Conservation (phyloP, 2,888 invertebrate species). For the Hypsopygia costalis region DNA sequence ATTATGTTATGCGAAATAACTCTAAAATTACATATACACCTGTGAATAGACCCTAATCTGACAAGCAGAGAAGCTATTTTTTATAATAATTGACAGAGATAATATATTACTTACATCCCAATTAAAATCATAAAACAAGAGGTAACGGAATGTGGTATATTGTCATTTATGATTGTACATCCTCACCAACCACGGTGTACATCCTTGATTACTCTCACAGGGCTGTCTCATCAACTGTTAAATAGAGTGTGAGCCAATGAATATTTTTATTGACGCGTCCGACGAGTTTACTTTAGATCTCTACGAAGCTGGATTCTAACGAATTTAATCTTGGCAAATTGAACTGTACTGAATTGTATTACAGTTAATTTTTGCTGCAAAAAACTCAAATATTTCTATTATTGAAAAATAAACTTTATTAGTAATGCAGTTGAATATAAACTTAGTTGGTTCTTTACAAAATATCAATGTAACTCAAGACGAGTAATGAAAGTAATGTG, state of each 20-base stretch:
- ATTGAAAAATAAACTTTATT: slow-evolving; percentile 27
- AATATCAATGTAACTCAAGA: slow-evolving; percentile 38
- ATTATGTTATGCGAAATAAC: too few relatives aligned
- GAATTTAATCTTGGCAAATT: slow-evolving; percentile 22
- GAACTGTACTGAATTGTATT: slow-evolving; percentile 26
- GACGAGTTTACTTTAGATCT: slow-evolving; percentile 51
- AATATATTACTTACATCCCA: too few relatives aligned
- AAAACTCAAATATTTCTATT: slow-evolving; percentile 5
- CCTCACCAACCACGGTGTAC: too few relatives aligned
- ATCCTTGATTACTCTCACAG: slow-evolving; percentile 50
- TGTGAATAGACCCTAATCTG: too few relatives aligned
- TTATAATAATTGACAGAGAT: too few relatives aligned
- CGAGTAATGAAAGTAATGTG: slow-evolving; percentile 60
- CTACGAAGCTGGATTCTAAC: slow-evolving; percentile 24
- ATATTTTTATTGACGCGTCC: slow-evolving; percentile 77
- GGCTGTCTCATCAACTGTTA: slow-evolving; percentile 69
- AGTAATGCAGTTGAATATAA: slow-evolving; percentile 28
- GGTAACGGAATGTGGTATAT: too few relatives aligned
- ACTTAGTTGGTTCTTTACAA: slow-evolving; percentile 17
- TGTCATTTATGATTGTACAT: too few relatives aligned
- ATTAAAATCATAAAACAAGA: too few relatives aligned
- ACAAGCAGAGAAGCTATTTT: too few relatives aligned
- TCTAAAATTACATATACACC: too few relatives aligned
- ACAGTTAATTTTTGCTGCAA: slow-evolving; percentile 26
- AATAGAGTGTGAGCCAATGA: slow-evolving; percentile 77